Base-by-base conservation (phyloP, 2,888 invertebrate species). In the Eurois occulta region DNA sequence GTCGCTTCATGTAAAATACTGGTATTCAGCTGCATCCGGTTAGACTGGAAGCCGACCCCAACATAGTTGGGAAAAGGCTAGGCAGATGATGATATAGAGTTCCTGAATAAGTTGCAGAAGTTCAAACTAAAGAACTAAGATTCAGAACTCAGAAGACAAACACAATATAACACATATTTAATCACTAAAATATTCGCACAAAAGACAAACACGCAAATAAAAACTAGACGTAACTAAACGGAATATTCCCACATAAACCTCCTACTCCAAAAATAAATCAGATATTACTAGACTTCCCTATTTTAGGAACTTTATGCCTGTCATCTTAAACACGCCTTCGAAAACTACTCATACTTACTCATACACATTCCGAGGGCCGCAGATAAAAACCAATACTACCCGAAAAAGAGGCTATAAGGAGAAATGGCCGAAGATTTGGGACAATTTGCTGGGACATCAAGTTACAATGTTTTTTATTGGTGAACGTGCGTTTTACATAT, bases 391-490 rank as follows among this genome's bases (percentile, higher is more conserved):
- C 77, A 86, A 85, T 81, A 83, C 72, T 69, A 78, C 72, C 75
- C 74, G 65, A 72, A 82, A 76, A 75, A 77, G 62, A 67, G 81
- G 85, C 77, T 78, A 86, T 86, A 87, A 88, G 84, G 80, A 87
- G 83, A 86, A 88, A 86, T 77, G 77, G 41, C 67, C 60, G 64
- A 75, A 83, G 84, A 88, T 86, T 87, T 80, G 72, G 78, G 72
- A 86, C 87, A 83, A 87, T 88, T 87, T 85, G 84, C 85, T 74
- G 80, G 68, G 70, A 88, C 86, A 87, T 87, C 84, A 74, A 88
- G 80, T 87, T 84, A 86, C 80, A 81, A 83, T 83, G 77, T 83
- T 84, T 86, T 87, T 88, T 86, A 88, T 87, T 72, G 87, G 71
- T 13, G 72, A 85, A 80, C 76, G 80, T 80, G 83, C 78, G 81